Base-by-base conservation (phyloP, 2,797 vertebrate genomes). In the Cichlasoma orientale region DNA sequence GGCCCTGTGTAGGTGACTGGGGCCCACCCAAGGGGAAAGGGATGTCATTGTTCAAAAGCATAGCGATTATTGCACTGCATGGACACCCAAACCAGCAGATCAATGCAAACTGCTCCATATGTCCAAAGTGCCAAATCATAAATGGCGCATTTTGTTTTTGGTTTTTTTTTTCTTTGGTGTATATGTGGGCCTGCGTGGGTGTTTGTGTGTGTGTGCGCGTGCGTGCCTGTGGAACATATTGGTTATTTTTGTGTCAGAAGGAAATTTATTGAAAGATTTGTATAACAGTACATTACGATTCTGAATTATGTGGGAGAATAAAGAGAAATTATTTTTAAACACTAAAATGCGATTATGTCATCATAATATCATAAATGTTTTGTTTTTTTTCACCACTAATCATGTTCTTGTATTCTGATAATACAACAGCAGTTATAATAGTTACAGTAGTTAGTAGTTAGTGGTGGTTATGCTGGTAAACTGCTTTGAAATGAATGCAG, bases 51-150 rank as follows among this genome's bases (percentile, higher is more conserved):
- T 91, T 81, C 88, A 81, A 92, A 90, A 68, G 44, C 82, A 87
- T 77, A 88, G 88, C 80, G 72, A 88, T 86, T 87, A 87, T 91
- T 91, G 88, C 90, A 93, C 92, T 93, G 92, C 93, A 95, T 93
- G 93, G 90, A 87, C 90, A 90, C 88, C 89, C 86, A 82, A 94
- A 95, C 94, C 94, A 95, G 94, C 95, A 95, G 94, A 95, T 94
- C 94, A 95, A 94, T 96, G 94, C 94, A 95, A 95, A 93, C 86
- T 87, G 89, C 91, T 94, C 89, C 90, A 91, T 86, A 88, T 91
- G 93, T 95, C 93, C 93, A 93, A 95, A 95, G 95, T 96, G 95
- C 96, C 96, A 96, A 95, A 95, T 90, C 87, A 88, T 72, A 75
- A 87, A 84, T 87, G 92, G 92, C 92, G 82, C 92, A 86, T 92